These are phyloP conservation scores for Sesamia nonagrioides DNA, from an alignment of 1,140 invertebrate species.

Conservation along the genomic window DNA sequence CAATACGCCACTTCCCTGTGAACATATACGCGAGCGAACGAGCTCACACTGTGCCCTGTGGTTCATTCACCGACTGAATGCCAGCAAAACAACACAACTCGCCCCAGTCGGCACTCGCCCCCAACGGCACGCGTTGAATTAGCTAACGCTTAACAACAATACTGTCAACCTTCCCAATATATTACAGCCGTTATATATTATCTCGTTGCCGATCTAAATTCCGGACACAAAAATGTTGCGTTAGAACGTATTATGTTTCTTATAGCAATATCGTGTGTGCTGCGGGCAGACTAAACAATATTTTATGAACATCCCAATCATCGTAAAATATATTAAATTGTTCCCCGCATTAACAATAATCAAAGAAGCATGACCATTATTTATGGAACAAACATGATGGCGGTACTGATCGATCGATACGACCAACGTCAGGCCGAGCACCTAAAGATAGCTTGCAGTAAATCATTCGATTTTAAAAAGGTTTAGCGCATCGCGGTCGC, in stretches of 20 bases:
- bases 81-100: conserved; percentile 42
- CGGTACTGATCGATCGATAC: conserved; percentile 57
- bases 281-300: conserved; percentile 46
- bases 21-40: conserved; percentile 40
- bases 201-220: conserved; percentile 46
- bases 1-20: conserved; percentile 58
- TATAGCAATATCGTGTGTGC: conserved; percentile 28
- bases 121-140: conserved; percentile 46
- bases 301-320: conserved; percentile 49
- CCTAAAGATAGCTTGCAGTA: conserved; percentile 39
- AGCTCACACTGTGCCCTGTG: conserved; percentile 44
- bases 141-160: conserved; percentile 41
- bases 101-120: conserved; percentile 21
- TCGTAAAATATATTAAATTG: conserved; percentile 49
- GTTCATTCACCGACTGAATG: conserved; percentile 62
- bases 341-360: conserved; percentile 55
- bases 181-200: conserved; percentile 41
- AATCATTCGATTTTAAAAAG: conserved; percentile 34
- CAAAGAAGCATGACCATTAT: conserved; percentile 62
- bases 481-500: conserved; percentile 17
- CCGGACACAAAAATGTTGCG: conserved; percentile 32
- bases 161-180: conserved; percentile 44
- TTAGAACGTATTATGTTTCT: conserved; percentile 35
- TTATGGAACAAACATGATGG: conserved; percentile 58
- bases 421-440: conserved; percentile 44